Conservation (phyloP, 2,113 vertebrate species). For the Crotalus tigris region DNA sequence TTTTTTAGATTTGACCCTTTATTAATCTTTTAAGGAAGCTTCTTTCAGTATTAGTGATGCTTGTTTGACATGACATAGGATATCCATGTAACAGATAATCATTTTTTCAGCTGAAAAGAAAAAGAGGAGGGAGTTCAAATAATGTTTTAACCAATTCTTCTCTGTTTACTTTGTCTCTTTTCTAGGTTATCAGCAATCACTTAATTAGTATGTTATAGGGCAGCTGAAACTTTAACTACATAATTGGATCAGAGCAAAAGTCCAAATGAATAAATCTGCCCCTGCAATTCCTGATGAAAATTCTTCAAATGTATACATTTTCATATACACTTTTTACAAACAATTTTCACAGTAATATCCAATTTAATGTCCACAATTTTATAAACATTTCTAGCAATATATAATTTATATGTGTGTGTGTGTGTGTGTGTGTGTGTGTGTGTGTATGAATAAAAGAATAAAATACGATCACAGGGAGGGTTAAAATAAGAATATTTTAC, state of each 20-base stretch:
- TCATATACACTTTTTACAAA: not conserved
- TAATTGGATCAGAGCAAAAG: not conserved
- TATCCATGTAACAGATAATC: not conserved
- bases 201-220: not conserved
- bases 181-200: not conserved
- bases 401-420: not conserved
- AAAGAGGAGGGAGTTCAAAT: not conserved
- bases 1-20: slow-evolving; percentile 5
- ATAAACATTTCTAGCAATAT: not conserved
- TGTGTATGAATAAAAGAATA: no score
- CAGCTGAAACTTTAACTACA: not conserved
- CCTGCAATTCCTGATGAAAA: not conserved
- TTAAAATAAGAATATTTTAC: no score
- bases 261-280: not conserved
- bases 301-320: not conserved
- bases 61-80: not conserved
- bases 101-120: not conserved
- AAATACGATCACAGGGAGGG: no score
- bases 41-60: not conserved
- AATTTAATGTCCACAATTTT: not conserved
- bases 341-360: not conserved
- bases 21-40: not conserved
- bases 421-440: no score
- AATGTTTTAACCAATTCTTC: not conserved
- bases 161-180: not conserved